These are phyloP conservation scores for Aphelinus atriplicis DNA, from an alignment of 1,140 invertebrate species.

Conservation along the genomic window DNA sequence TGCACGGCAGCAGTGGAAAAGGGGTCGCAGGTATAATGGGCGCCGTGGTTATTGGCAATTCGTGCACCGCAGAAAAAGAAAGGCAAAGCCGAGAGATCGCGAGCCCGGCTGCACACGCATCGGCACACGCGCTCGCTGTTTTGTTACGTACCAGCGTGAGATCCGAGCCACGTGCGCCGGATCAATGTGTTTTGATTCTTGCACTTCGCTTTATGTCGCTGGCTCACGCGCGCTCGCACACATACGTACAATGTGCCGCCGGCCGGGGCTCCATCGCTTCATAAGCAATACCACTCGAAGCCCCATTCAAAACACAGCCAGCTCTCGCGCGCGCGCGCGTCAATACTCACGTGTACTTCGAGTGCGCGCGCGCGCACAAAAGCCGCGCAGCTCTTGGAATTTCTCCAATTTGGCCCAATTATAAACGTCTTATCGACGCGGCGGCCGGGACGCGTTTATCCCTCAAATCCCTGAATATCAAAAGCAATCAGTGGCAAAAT, in stretches of 20 bases:
- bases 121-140: slow-evolving; percentile 13
- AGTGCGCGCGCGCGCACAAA: no score
- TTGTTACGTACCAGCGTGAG: slow-evolving; percentile 48
- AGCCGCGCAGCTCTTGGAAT: no score
- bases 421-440: no score
- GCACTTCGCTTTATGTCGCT: slow-evolving; percentile 61
- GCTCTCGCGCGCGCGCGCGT: no score
- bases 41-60: slow-evolving; percentile 26
- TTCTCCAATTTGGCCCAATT: no score
- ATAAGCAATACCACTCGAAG: slow-evolving; percentile 34
- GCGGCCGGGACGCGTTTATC: no score
- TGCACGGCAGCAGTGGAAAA: slow-evolving; percentile 24
- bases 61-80: slow-evolving; percentile 33
- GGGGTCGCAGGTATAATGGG: slow-evolving; percentile 13
- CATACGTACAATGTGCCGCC: slow-evolving; percentile 43
- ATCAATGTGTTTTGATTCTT: slow-evolving; percentile 69
- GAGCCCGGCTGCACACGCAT: slow-evolving; percentile 8
- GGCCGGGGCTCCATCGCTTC: no score
- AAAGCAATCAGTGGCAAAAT: no score
- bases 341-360: no score
- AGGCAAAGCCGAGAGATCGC: not conserved
- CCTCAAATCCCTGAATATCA: no score
- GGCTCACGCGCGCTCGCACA: slow-evolving; percentile 43
- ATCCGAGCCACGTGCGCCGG: slow-evolving; percentile 62
- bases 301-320: slow-evolving; percentile 21